These are phyloP conservation scores for Ormyrus rosae DNA, from an alignment of 2,888 invertebrate genomes.

Conservation along the genomic window DNA sequence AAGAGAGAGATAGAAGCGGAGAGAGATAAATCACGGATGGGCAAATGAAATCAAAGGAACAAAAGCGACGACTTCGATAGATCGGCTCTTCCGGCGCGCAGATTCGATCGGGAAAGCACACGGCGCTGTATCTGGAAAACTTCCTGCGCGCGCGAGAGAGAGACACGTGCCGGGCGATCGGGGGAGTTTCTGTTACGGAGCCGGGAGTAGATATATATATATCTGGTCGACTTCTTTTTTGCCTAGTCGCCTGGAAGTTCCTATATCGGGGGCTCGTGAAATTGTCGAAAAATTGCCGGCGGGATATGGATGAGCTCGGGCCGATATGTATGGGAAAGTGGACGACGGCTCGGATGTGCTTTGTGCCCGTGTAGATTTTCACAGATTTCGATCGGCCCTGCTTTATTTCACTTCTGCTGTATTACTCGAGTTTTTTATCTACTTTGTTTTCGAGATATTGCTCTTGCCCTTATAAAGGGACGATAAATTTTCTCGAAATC, in stretches of 20 bases:
- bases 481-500: no score
- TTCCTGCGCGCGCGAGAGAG: conserved; percentile 10
- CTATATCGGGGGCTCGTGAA: conserved; percentile 3
- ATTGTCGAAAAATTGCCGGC: conserved; percentile 32
- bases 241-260: not conserved
- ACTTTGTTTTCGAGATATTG: no score
- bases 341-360: no score
- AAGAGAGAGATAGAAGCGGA: not conserved
- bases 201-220: no score
- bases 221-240: not conserved
- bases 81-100: conserved; percentile 17
- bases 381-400: no score
- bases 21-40: conserved; percentile 48
- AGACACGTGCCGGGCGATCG: conserved; percentile 28
- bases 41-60: conserved; percentile 55
- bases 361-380: no score
- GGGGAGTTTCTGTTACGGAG: not conserved
- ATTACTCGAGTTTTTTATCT: no score
- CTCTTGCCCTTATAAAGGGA: no score
- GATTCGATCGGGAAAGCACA: conserved; percentile 45
- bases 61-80: conserved; percentile 17
- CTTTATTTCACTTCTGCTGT: no score
- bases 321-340: no score
- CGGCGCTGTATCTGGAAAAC: conserved; percentile 45
- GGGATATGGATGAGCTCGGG: no score